Base-by-base conservation (phyloP, 2,888 invertebrate species). In the Plebejus melissa region DNA sequence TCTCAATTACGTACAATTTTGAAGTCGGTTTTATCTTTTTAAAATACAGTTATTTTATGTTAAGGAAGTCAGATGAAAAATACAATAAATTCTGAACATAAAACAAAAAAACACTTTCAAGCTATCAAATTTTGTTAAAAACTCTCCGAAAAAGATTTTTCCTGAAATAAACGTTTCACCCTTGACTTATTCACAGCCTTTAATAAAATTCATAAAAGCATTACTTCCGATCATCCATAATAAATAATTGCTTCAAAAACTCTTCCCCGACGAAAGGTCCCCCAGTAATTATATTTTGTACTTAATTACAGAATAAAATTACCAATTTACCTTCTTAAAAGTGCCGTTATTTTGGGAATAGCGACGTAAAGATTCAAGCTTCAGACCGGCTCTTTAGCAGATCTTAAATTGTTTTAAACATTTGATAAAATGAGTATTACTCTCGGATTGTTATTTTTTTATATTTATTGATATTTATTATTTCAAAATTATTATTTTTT, bases 211-310 rank as follows among this genome's bases (percentile, higher is more conserved):
- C 65, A 32, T 65, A 32, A 65, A 36, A 36, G 32, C 65, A 32
- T 32, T 65, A 65, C 65, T 65, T 65, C 36, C 65, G 32, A 65
- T 65, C 65, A 65, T 65, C 65, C 65, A 65, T 65, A 36, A 65
- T 46, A 41, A 71, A 46, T 74, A 76, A 75, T 74, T 70, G 74
- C 74, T 80, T 79, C 78, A 79, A 75, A 75, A 82, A 82, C 70
- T 74, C 76, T 72, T 79, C 76, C 13, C 3, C 32, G 28, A 60
- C 28, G 65, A 65, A 32, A 60, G 60, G 60, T 60, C 28, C 32
- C 65, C 7, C 32, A 11, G 32, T 36, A 65, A 65, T 65, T 65
- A 65, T 65, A 65, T 65, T 65, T 65, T 65, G 32, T 36, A 65
- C 65, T 65, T 65, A 36, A 65, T 65, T 65, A 65, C 65, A 28